A percentile compares a stretch with the other conserved stretches of the same genome.
Evolutionary conservation across 2,888 invertebrate genomes (phyloP).

Genomic region (Thymelicus lineola): DNA sequence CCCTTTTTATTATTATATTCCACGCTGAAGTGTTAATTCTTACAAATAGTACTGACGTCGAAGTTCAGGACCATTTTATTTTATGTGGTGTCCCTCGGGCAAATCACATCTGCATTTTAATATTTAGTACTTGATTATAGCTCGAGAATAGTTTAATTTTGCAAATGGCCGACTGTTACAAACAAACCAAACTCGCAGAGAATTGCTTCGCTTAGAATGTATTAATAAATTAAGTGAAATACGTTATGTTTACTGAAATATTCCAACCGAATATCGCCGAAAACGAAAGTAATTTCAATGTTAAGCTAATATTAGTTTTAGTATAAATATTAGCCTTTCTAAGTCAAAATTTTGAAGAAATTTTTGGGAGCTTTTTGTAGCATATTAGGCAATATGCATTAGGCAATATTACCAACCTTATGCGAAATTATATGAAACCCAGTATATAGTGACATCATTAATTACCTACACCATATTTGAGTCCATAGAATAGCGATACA

Average conservation of each 20-base stretch:
- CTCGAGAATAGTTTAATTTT: slow-evolving; percentile 23
- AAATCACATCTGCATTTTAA: slow-evolving; percentile 30
- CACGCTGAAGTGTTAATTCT: too few species aligned
- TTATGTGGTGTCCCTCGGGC: slow-evolving; percentile 6
- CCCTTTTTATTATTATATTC: too few species aligned
- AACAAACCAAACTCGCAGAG: background rate
- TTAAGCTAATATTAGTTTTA: background rate
- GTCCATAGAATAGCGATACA: too few species aligned
- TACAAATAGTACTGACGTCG: slow-evolving; percentile 1
- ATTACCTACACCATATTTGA: too few species aligned
- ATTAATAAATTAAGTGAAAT: background rate
- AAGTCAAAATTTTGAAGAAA: too few species aligned
- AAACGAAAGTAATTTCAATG: background rate
- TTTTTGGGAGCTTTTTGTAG: too few species aligned
- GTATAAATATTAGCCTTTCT: too few species aligned
- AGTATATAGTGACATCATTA: too few species aligned
- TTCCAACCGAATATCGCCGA: background rate
- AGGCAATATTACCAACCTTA: too few species aligned
- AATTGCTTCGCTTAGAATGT: background rate
- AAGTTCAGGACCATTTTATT: slow-evolving; percentile 14
- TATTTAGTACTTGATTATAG: slow-evolving; percentile 23
- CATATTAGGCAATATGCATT: too few species aligned
- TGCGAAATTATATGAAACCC: too few species aligned
- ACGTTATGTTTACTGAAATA: background rate
- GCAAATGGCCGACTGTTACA: slow-evolving; percentile 19